Conservation (phyloP, 2,113 vertebrate genomes). For the Psilopsiagon aymara region DNA sequence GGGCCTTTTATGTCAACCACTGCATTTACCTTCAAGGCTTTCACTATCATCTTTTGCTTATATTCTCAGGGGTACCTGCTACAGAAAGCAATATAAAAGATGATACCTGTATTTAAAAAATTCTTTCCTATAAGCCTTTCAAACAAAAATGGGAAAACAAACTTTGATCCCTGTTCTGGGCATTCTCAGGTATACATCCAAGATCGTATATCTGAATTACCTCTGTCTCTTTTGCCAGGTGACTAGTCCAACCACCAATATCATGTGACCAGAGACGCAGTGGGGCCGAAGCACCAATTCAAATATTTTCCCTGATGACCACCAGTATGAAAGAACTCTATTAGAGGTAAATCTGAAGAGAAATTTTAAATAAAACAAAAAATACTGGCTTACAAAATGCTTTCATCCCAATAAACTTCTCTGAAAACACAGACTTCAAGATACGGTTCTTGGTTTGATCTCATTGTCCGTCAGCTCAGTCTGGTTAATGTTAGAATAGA, state of each 20-base stretch:
- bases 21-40: background rate
- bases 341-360: background rate
- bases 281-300: background rate
- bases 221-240: background rate
- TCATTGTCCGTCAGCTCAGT: background rate
- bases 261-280: background rate
- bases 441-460: background rate
- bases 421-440: background rate
- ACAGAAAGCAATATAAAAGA: background rate
- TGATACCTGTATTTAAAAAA: background rate
- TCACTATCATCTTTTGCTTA: background rate
- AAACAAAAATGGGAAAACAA: background rate
- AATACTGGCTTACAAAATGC: background rate
- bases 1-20: background rate
- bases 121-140: background rate
- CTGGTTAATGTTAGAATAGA: background rate
- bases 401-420: background rate
- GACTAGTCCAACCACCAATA: background rate
- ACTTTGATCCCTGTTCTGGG: background rate
- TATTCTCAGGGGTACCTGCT: background rate
- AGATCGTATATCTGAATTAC: background rate
- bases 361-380: background rate
- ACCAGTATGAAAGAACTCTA: background rate
- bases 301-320: background rate
- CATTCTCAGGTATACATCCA: background rate